These are phyloP conservation scores for Brachionus calyciflorus DNA, from an alignment of 1,140 invertebrate genomes.

Conservation along the genomic window DNA sequence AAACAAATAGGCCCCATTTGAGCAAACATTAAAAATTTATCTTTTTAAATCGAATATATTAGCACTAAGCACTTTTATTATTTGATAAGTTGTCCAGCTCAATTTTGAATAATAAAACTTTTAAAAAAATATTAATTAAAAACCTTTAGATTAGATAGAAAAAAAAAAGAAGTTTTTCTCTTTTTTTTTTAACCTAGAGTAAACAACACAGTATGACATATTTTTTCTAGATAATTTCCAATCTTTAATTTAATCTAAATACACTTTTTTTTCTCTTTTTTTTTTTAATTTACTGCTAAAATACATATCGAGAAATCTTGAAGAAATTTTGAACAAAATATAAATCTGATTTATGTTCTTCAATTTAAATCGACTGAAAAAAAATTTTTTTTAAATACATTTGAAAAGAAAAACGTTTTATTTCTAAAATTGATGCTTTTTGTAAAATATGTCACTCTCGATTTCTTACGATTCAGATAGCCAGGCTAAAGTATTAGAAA, in stretches of 20 bases:
- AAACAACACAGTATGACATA: slow-evolving; percentile 36
- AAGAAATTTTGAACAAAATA: neutral
- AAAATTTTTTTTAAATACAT: neutral
- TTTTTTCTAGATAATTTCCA: slow-evolving; percentile 27
- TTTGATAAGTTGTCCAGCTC: neutral
- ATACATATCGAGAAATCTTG: neutral
- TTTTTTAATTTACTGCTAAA: neutral
- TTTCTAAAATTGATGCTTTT: neutral
- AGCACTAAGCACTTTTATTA: neutral
- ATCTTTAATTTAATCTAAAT: neutral
- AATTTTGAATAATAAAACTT: too few relatives aligned
- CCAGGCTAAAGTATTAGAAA: neutral
- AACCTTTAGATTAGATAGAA: slow-evolving; percentile 15
- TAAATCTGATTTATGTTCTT: slow-evolving; percentile 26
- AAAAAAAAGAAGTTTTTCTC: too few relatives aligned
- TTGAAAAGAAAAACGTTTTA: neutral
- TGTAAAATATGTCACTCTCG: neutral
- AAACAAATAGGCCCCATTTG: neutral
- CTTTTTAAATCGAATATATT: slow-evolving; percentile 7
- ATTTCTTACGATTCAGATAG: neutral
- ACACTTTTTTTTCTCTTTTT: too few relatives aligned
- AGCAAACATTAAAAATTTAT: neutral
- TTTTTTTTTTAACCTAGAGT: neutral
- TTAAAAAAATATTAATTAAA: slow-evolving; percentile 20
- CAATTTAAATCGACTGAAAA: slow-evolving; percentile 16